Conservation (phyloP, 2,888 invertebrate species). For the Aelia acuminata region DNA sequence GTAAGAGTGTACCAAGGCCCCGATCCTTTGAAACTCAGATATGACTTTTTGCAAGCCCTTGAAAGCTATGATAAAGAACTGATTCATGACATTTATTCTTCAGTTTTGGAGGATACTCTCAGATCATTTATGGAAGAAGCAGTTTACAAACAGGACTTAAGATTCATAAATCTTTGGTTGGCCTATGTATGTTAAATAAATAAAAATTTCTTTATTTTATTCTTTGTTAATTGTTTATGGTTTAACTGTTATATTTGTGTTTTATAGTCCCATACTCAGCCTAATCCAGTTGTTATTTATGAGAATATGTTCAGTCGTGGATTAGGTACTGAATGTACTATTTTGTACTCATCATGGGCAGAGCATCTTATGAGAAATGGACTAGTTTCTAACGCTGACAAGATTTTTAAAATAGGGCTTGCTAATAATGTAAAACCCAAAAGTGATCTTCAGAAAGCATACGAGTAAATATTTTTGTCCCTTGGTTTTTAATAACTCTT, state of each 20-base stretch:
- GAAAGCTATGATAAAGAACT: conserved; percentile 93
- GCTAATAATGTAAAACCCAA: conserved; percentile 83
- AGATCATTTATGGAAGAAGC: conserved; percentile 83
- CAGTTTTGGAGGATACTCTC: conserved; percentile 85
- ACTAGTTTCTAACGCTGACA: conserved; percentile 86
- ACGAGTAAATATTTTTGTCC: conserved; percentile 74
- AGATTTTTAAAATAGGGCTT: conserved; percentile 84
- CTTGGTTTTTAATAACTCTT: neutral
- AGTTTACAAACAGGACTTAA: conserved; percentile 86
- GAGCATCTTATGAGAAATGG: conserved; percentile 86
- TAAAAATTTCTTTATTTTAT: neutral
- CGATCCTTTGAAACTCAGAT: conserved; percentile 91
- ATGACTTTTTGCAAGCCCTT: conserved; percentile 90
- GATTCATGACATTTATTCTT: conserved; percentile 82
- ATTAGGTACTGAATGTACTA: conserved; percentile 85
- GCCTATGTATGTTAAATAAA: conserved; percentile 84
- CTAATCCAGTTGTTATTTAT: conserved; percentile 84
- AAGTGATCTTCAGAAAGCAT: conserved; percentile 82
- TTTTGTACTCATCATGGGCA: conserved; percentile 92
- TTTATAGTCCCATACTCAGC: conserved; percentile 80
- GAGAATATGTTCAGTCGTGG: conserved; percentile 84
- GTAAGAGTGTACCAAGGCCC: conserved; percentile 85
- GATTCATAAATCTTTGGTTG: conserved; percentile 89
- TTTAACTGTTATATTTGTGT: neutral
- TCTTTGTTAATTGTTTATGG: neutral